These are phyloP conservation scores for Sphaeramia orbicularis DNA, from an alignment of 2,797 vertebrate species.

Conservation along the genomic window DNA sequence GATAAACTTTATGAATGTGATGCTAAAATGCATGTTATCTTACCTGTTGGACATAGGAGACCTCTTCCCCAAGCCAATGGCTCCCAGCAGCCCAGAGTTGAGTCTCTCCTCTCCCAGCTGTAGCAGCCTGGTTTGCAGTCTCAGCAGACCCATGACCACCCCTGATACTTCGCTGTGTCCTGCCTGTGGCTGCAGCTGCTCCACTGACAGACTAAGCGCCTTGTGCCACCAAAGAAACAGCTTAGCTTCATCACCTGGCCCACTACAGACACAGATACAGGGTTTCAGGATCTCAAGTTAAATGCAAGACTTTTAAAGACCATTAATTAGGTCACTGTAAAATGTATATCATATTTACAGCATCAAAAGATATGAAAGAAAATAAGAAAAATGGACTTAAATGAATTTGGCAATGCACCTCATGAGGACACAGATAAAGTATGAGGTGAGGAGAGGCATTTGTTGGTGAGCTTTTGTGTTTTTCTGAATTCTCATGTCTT, in stretches of 20 bases:
- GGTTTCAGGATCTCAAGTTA: too few relatives aligned
- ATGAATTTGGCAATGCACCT: too few relatives aligned
- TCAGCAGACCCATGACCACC: slow-evolving; percentile 82
- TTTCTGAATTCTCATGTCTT: too few relatives aligned
- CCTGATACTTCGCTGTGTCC: slow-evolving; percentile 87
- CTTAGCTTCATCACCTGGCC: slow-evolving; percentile 91
- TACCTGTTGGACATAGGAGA: slow-evolving; percentile 94
- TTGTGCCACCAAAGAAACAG: slow-evolving; percentile 99
- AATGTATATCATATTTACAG: background rate
- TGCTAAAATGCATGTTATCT: background rate
- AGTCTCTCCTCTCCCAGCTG: slow-evolving; percentile 93
- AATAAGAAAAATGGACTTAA: too few relatives aligned
- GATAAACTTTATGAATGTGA: slow-evolving; percentile 14
- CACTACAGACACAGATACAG: slow-evolving; percentile 75
- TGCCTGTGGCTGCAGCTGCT: slow-evolving; percentile 90
- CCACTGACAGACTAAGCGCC: slow-evolving; percentile 80
- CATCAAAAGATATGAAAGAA: background rate
- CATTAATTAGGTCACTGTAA: too few relatives aligned
- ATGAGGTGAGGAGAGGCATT: too few relatives aligned
- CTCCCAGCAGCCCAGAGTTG: slow-evolving; percentile 93
- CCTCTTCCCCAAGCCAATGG: slow-evolving; percentile 93
- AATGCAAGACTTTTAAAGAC: too few relatives aligned
- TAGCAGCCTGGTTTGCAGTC: slow-evolving; percentile 87
- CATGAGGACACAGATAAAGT: too few relatives aligned
- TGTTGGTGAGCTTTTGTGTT: too few relatives aligned